Evolutionary conservation across 2,888 invertebrate species (phyloP), one percentile per base, ranked within the genome.

Genomic region (Neoitamus cyanurus): DNA sequence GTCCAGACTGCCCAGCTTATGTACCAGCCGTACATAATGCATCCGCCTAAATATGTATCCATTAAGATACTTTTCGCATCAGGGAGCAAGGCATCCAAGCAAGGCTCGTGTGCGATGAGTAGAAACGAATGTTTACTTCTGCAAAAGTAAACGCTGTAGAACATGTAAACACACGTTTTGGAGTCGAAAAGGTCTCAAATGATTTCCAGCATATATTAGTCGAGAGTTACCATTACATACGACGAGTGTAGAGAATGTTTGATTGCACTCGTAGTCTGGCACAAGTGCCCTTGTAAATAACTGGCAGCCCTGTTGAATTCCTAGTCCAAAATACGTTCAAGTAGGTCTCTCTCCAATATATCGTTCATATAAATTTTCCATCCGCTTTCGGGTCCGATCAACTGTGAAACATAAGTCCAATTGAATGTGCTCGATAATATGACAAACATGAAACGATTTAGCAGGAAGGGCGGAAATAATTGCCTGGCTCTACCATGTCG

Each of bases 361-460:
- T 36, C 80, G 31, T 80, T 68, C 80, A 80, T 80, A 68, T 80
- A 80, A 75, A 84, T 84, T 84, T 84, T 77, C 84, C 75, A 77
- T 36, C 37, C 84, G 84, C 75, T 84, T 84, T 84, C 77, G 36
- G 34, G 68, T 77, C 77, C 77, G 68, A 84, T 84, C 84, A 84
- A 84, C 84, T 69, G 77, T 77, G 77, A 77, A 84, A 84, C 75
- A 46, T 72, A 84, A 77, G 84, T 69, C 36, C 84, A 77, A 84
- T 84, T 84, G 68, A 84, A 77, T 77, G 25, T 84, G 68, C 68
- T 75, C 37, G 80, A 68, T 68, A 68, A 80, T 80, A 80, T 80
- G 80, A 80, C 80, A 80, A 80, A 80, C 36, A 68, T 80, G 36
- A 20, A 68, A 15, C 68, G 58, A 80, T 80, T 80, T 80, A 80